Percentiles rank a stretch among this genome's conserved stretches.
phyloP scores from a whole-genome alignment of 2,113 vertebrate species.

The Scomber japonicus region DNA sequence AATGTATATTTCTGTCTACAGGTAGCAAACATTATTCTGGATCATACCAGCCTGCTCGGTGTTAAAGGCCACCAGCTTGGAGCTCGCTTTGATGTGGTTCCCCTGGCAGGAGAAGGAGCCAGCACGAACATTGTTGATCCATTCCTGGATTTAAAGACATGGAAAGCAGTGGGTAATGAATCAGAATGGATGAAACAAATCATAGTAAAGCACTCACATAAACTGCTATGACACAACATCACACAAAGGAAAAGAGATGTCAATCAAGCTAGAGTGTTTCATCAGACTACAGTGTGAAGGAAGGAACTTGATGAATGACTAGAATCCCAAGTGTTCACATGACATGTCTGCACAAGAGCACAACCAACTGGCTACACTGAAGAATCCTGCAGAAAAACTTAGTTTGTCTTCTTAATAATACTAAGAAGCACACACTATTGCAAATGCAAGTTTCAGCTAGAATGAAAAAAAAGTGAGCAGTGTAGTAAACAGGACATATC shows the following conservation, averaged over 20 bases:
- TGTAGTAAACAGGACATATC: conserved; percentile 73
- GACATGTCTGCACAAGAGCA: conserved; percentile 26
- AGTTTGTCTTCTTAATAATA: neutral
- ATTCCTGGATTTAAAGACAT: conserved; percentile 83
- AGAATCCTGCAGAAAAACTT: neutral
- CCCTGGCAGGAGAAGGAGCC: conserved; percentile 84
- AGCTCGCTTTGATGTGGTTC: conserved; percentile 91
- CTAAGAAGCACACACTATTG: neutral
- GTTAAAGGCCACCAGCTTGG: conserved; percentile 88
- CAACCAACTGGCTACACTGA: neutral
- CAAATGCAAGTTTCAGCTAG: neutral
- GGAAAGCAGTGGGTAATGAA: neutral
- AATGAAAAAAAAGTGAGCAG: conserved; percentile 24
- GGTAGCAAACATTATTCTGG: neutral
- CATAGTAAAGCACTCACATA: neutral
- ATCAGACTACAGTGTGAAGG: neutral
- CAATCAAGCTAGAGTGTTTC: neutral
- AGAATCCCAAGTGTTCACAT: conserved; percentile 8
- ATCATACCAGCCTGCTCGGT: conserved; percentile 87
- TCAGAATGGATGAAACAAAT: neutral
- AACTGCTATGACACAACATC: neutral
- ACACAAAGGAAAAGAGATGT: neutral
- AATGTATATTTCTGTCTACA: neutral
- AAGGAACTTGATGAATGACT: conserved; percentile 3
- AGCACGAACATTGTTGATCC: conserved; percentile 88